Conservation (phyloP, 53 echinoderm and acorn worm species). For the Antedon mediterranea region DNA sequence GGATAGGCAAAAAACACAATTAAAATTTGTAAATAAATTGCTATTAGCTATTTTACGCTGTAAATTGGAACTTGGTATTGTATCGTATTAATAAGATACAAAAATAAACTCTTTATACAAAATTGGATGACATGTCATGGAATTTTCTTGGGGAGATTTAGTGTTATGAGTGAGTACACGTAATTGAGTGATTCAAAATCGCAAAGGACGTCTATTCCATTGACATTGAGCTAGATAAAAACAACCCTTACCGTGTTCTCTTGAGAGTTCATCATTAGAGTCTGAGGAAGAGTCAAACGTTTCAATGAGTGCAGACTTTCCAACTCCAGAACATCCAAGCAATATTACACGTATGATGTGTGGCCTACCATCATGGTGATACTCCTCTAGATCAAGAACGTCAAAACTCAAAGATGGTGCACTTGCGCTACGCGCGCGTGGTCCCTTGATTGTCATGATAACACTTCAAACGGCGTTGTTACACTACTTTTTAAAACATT, state of each 20-base stretch:
- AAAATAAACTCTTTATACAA: too few species aligned
- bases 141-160: too few species aligned
- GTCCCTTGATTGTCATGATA: not conserved
- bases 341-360: slow-evolving; percentile 46
- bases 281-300: slow-evolving; percentile 56
- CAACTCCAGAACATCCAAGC: slow-evolving; percentile 70
- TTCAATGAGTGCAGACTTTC: slow-evolving; percentile 67
- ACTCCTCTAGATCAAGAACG: slow-evolving; percentile 21
- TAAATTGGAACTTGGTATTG: too few species aligned
- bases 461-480: not conserved
- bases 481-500: not conserved
- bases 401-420: not conserved
- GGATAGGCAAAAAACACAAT: too few species aligned
- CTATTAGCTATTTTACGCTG: too few species aligned
- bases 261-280: slow-evolving; percentile 6
- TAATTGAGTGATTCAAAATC: too few species aligned
- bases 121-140: too few species aligned
- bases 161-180: too few species aligned
- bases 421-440: not conserved
- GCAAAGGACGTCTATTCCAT: too few species aligned
- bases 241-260: not conserved
- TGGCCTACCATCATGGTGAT: slow-evolving; percentile 29
- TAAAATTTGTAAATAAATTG: too few species aligned
- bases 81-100: too few species aligned
- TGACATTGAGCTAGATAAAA: too few species aligned